These are phyloP conservation scores for pig (Sus scrofa) DNA, from an alignment of 2,113 vertebrate genomes.

Conservation along the genomic window DNA sequence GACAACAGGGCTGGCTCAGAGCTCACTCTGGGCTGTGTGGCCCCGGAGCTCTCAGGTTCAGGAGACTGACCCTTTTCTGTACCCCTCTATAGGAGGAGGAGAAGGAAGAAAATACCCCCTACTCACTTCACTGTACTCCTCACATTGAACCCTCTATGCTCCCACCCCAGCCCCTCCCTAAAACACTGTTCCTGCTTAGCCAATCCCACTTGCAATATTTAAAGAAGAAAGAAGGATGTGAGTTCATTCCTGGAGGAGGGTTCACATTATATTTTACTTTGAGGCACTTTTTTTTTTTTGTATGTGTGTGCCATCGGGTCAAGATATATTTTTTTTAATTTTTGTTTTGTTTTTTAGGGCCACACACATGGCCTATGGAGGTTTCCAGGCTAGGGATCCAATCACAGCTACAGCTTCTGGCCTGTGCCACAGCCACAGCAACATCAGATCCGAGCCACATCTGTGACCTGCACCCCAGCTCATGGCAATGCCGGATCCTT, in stretches of 20 bases:
- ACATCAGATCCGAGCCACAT: too few relatives aligned
- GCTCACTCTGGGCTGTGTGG: background rate
- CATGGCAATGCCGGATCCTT: too few relatives aligned
- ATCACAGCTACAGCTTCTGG: too few relatives aligned
- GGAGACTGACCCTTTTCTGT: background rate
- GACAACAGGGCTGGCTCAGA: background rate
- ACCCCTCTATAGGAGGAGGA: background rate
- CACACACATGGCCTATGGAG: too few relatives aligned
- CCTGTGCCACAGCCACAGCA: too few relatives aligned
- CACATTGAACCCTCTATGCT: background rate
- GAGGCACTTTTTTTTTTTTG: background rate
- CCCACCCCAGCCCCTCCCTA: too few relatives aligned
- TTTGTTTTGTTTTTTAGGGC: conserved; percentile 4
- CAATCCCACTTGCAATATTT: background rate
- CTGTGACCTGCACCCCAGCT: too few relatives aligned
- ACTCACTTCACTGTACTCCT: background rate
- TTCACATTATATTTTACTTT: background rate
- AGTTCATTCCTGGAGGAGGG: background rate
- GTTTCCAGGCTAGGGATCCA: too few relatives aligned
- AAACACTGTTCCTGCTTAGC: background rate
- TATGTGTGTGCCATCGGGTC: background rate
- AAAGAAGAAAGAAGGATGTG: background rate
- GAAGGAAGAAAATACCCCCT: background rate
- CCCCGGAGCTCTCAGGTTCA: background rate
- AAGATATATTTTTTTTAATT: background rate